phyloP scores from a whole-genome alignment of 2,797 vertebrate species.

The Astyanax mexicanus region DNA sequence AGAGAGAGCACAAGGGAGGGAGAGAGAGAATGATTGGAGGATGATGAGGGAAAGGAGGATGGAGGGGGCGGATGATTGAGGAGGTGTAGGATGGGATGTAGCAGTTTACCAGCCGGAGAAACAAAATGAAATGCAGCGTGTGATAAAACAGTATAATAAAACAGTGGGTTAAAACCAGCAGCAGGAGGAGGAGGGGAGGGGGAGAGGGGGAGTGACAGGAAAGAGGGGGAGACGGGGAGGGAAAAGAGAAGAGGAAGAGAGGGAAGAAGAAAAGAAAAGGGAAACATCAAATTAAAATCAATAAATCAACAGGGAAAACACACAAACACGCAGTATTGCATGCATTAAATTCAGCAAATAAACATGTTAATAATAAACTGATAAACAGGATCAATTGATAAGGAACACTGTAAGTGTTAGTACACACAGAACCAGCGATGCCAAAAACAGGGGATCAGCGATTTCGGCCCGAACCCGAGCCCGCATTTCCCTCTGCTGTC shows the following conservation, averaged over 20 bases:
- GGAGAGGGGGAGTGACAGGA: too few species aligned
- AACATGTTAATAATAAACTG: slow-evolving; percentile 44
- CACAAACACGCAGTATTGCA: slow-evolving; percentile 44
- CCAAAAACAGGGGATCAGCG: slow-evolving; percentile 42
- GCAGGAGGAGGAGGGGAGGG: not conserved
- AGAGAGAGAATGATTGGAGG: too few species aligned
- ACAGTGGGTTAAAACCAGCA: slow-evolving; percentile 1
- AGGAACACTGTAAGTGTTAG: slow-evolving; percentile 57
- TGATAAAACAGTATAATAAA: slow-evolving; percentile 18
- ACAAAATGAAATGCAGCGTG: slow-evolving; percentile 21
- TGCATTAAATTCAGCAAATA: slow-evolving; percentile 51
- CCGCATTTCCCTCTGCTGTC: too few species aligned
- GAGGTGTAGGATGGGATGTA: not conserved
- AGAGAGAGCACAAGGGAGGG: too few species aligned
- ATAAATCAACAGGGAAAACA: slow-evolving; percentile 51
- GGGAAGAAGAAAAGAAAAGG: slow-evolving; percentile 43
- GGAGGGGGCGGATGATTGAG: not conserved
- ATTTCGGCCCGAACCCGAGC: slow-evolving; percentile 16
- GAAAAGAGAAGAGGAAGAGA: not conserved
- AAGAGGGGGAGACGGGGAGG: not conserved
- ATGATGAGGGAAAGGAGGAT: slow-evolving; percentile 49
- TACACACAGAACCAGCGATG: slow-evolving; percentile 40
- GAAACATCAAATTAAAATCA: slow-evolving; percentile 59
- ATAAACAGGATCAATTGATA: slow-evolving; percentile 45
- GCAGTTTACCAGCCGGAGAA: not conserved